phyloP scores from a whole-genome alignment of 1,140 invertebrate species.

The Drosophila watanabei region DNA sequence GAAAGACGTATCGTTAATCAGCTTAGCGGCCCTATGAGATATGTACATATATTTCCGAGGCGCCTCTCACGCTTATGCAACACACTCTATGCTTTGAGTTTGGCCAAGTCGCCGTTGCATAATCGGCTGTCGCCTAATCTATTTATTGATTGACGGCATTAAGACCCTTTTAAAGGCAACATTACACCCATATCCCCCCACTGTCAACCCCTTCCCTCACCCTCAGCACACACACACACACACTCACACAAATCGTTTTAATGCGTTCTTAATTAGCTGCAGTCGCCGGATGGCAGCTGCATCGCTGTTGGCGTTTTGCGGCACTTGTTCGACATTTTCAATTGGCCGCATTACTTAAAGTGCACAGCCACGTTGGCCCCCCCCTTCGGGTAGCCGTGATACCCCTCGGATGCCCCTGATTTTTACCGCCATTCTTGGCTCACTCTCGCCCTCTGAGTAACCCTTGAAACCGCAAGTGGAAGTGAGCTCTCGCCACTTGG shows the following conservation, averaged over 20 bases:
- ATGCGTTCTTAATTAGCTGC: slow-evolving; percentile 78
- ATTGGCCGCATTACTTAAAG: slow-evolving; percentile 79
- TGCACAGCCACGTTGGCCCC: slow-evolving; percentile 26
- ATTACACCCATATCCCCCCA: slow-evolving; percentile 1
- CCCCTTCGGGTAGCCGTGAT: neutral
- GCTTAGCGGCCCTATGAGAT: slow-evolving; percentile 31
- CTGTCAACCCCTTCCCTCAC: neutral
- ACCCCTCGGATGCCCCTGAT: too few relatives aligned
- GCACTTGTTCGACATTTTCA: slow-evolving; percentile 80
- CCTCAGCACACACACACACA: neutral
- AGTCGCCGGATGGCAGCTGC: slow-evolving; percentile 24
- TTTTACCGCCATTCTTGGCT: slow-evolving; percentile 1
- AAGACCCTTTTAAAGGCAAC: slow-evolving; percentile 38
- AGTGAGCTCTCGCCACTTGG: slow-evolving; percentile 59
- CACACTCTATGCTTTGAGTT: slow-evolving; percentile 14
- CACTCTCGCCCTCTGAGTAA: slow-evolving; percentile 26
- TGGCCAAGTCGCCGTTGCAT: slow-evolving; percentile 26
- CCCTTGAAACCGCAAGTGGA: slow-evolving; percentile 64
- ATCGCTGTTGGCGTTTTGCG: slow-evolving; percentile 39
- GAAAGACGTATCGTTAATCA: slow-evolving; percentile 20
- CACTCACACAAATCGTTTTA: slow-evolving; percentile 61
- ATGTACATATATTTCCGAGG: neutral
- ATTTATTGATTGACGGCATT: slow-evolving; percentile 45
- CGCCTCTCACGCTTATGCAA: slow-evolving; percentile 32
- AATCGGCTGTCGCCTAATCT: slow-evolving; percentile 39